Evolutionary conservation across 2,888 invertebrate genomes (phyloP), one percentile per base, ranked within the genome.

Genomic region (Rosalia funebris): DNA sequence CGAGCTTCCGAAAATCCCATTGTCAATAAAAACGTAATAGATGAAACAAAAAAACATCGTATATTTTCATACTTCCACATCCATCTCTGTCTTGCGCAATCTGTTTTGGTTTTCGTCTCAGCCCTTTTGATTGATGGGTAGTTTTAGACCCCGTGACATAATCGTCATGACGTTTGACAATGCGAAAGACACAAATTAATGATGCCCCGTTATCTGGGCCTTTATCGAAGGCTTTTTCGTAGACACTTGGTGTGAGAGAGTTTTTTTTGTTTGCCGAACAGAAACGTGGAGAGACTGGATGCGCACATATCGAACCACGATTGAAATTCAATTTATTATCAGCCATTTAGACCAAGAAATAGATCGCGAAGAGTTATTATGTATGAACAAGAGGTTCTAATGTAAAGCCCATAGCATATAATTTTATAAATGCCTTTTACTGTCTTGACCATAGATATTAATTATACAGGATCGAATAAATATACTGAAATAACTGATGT

Each of bases 151-250:
- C 59, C 52, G 60, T 67, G 70, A 69, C 72, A 71, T 72, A 71
- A 72, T 73, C 73, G 71, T 60, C 71, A 70, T 75, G 76, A 75
- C 75, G 73, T 73, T 70, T 68, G 64, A 70, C 71, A 71, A 70
- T 66, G 66, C 66, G 60, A 62, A 55, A 61, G 73, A 73, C 73
- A 70, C 71, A 66, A 56, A 73, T 72, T 73, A 72, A 73, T 73
- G 73, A 46, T 37, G 37, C 10, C 20, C 16, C 42, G 31, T 37
- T 41, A 31, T 42, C 12, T 12, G 32, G 32, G 32, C 32, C 42
- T 17, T 42, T 53, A 53, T 53, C 42, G 53, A 7, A 46, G 9
- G 53, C 41, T 53, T 53, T 53, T 53, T 53, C 53, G 32, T 15
- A 32, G 42, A 53, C 32, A 42, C 42, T 53, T 31, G 17, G 12